A percentile compares a stretch with the other conserved stretches of the same genome.
Conservation (phyloP, 2,888 invertebrate genomes). For the Amiota communis region DNA sequence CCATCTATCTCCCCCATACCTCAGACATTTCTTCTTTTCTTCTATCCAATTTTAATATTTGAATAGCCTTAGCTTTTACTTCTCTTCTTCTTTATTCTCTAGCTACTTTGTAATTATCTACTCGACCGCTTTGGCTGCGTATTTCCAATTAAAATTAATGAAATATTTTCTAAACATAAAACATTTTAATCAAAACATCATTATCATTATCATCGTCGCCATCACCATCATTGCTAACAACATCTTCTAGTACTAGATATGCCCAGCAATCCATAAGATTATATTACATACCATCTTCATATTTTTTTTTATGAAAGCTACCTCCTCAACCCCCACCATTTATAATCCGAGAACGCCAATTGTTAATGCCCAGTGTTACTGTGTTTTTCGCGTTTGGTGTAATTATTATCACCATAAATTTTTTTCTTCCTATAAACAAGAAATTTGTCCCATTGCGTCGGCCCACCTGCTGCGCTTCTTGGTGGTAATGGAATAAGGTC, state of each 20-base stretch:
- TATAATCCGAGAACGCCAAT: slow-evolving; percentile 1
- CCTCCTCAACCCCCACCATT: background rate
- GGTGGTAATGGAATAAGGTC: background rate
- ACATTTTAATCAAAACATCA: slow-evolving; percentile 18
- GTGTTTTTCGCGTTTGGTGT: slow-evolving; percentile 16
- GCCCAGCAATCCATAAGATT: background rate
- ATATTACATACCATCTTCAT: background rate
- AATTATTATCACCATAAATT: slow-evolving; percentile 26
- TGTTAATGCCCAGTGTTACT: background rate
- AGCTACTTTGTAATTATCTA: slow-evolving; percentile 65
- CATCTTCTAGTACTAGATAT: background rate
- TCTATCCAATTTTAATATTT: slow-evolving; percentile 54
- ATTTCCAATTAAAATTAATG: slow-evolving; percentile 73
- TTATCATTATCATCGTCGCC: slow-evolving; percentile 6
- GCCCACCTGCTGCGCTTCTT: slow-evolving; percentile 14
- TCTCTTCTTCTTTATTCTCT: slow-evolving; percentile 10
- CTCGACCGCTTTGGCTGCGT: slow-evolving; percentile 54
- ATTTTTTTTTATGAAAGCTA: background rate
- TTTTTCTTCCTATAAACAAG: background rate
- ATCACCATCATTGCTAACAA: background rate
- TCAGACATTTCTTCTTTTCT: slow-evolving; percentile 14
- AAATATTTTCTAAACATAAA: slow-evolving; percentile 59
- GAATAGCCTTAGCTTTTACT: slow-evolving; percentile 41
- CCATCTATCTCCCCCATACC: background rate
- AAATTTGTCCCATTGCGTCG: slow-evolving; percentile 3